Evolutionary conservation across 2,797 vertebrate genomes (phyloP).

Genomic region (Spheniscus humboldti): DNA sequence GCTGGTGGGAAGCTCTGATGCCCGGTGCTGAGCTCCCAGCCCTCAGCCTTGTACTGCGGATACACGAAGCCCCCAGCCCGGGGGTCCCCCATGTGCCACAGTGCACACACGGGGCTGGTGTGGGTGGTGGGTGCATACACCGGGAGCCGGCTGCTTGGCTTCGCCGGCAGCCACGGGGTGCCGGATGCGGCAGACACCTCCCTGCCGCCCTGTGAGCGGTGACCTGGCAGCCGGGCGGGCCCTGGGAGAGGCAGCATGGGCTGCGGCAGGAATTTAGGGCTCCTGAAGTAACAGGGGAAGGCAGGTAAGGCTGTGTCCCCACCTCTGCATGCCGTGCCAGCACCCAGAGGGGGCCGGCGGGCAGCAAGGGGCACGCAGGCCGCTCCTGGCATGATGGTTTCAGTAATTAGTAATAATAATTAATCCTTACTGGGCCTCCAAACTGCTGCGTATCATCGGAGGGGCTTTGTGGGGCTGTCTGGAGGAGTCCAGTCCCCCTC

Average conservation of each 20-base stretch:
- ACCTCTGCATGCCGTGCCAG: background rate
- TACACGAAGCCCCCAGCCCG: accelerated
- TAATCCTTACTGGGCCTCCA: accelerated
- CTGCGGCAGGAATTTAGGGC: slow-evolving; percentile 31
- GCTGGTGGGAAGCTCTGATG: background rate
- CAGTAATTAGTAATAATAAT: background rate
- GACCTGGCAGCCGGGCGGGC: background rate
- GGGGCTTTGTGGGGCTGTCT: background rate
- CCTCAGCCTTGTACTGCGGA: too few relatives aligned
- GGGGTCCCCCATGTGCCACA: accelerated
- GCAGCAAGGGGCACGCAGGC: background rate
- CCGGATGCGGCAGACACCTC: background rate
- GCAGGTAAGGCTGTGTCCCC: background rate
- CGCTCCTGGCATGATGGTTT: accelerated
- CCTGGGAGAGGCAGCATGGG: slow-evolving; percentile 3
- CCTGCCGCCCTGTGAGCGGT: background rate
- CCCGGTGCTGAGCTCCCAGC: accelerated
- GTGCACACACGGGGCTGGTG: accelerated
- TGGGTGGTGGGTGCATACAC: accelerated
- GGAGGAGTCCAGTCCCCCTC: background rate
- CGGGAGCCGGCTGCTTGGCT: background rate
- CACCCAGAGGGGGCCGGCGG: accelerated
- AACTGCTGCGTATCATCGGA: accelerated
- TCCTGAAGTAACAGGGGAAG: background rate
- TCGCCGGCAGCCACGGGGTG: background rate